Conservation (phyloP, 2,888 invertebrate genomes). For the Rhyacophila evoluta region DNA sequence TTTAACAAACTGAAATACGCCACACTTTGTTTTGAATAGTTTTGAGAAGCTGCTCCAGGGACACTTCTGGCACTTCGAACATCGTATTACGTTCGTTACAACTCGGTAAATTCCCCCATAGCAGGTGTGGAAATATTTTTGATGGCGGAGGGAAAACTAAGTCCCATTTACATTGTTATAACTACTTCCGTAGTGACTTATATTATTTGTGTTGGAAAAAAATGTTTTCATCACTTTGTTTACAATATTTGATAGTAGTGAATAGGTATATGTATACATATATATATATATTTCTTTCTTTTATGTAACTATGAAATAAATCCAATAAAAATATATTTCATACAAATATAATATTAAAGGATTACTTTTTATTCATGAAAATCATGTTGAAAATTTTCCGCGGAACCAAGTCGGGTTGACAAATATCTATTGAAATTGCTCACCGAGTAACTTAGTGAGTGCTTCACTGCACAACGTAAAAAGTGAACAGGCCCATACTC, state of each 20-base stretch:
- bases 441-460: not conserved
- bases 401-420: not conserved
- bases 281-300: not conserved
- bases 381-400: not conserved
- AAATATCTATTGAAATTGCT: conserved; percentile 12
- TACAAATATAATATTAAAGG: not conserved
- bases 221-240: not conserved
- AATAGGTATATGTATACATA: too few species aligned
- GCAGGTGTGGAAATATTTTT: too few species aligned
- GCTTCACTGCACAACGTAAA: conserved; percentile 17
- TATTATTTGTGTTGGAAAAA: too few species aligned
- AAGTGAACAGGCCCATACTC: conserved; percentile 10
- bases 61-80: too few species aligned
- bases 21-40: too few species aligned
- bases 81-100: too few species aligned
- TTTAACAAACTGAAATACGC: too few species aligned
- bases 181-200: too few species aligned
- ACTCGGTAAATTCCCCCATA: too few species aligned
- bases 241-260: not conserved
- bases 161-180: too few species aligned
- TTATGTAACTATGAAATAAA: not conserved
- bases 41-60: too few species aligned
- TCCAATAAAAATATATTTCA: not conserved
- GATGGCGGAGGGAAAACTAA: too few species aligned
- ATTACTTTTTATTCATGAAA: not conserved